Evolutionary conservation across 92 coral and sea anemone genomes (phyloP).

Genomic region (Phenganax stokvisi): DNA sequence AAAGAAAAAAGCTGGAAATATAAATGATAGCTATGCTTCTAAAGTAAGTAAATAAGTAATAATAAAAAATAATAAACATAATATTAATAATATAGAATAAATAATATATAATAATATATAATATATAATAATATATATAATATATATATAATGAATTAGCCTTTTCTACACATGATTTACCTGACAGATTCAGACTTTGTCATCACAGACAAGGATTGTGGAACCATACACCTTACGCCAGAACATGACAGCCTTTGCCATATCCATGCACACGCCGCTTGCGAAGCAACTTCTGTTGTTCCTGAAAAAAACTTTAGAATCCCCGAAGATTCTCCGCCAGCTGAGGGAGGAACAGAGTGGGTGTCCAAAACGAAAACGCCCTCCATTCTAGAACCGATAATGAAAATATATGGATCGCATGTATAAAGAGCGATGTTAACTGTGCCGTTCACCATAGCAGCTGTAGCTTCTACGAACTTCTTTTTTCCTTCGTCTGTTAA

Average conservation of each 20-base stretch:
- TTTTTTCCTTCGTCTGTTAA: slow-evolving; percentile 40
- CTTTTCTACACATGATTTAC: too few species aligned
- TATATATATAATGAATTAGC: too few species aligned
- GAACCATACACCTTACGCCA: slow-evolving; percentile 12
- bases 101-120: too few species aligned
- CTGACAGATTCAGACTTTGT: background rate
- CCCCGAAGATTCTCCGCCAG: slow-evolving; percentile 3
- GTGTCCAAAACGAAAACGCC: slow-evolving; percentile 42
- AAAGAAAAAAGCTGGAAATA: slow-evolving; percentile 41
- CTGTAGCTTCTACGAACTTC: slow-evolving; percentile 33
- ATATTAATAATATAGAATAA: too few species aligned
- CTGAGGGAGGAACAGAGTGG: slow-evolving; percentile 45
- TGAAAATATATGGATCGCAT: slow-evolving; percentile 40
- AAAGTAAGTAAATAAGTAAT: slow-evolving; percentile 8
- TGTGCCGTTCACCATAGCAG: background rate
- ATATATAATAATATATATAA: too few species aligned
- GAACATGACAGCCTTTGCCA: slow-evolving; percentile 44
- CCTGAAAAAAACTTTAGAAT: slow-evolving; percentile 1
- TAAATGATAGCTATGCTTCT: background rate
- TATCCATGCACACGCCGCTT: slow-evolving; percentile 12
- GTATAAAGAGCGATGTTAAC: slow-evolving; percentile 37
- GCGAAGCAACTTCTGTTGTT: background rate
- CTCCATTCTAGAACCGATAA: slow-evolving; percentile 21
- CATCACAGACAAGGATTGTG: slow-evolving; percentile 34
- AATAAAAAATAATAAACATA: background rate